Base-by-base conservation (phyloP, 2,113 vertebrate species). In the Trematocara unimaculatum region DNA sequence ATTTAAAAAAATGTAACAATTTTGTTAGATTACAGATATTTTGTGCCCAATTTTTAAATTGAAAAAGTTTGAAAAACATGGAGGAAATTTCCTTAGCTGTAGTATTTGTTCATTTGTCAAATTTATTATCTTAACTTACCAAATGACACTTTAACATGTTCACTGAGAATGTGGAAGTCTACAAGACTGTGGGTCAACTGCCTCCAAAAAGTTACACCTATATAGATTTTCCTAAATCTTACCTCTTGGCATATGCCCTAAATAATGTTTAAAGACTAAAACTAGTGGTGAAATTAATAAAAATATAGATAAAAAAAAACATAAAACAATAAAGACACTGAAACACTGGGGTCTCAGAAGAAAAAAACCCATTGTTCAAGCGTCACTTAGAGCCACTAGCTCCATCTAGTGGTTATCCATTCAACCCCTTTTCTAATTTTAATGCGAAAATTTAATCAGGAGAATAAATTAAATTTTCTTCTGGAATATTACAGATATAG, bases 371-470 rank as follows among this genome's bases (percentile, higher is more conserved):
- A 26, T 10, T 45, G 7, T 15, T 70, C 4, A 70, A 70, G 3
- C 0, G 2, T 29, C 42, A 17, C 14, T 29, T 31, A 3, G 70
- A 31, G 12, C 13, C 17, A 86, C 4, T 79, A 23, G 70, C 84
- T 7, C 91, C 86, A 88, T 81, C 92, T 94, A 35, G 40, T 92
- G 92, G 90, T 15, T 55, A 82, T 20, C 23, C 23, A 74, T 18
- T 29, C 23, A 29, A 47, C 0, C 4, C 20, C 3, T 4, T 74
- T 62, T 33, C 29, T 62, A 33, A 62, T 33, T 62, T 62, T 62
- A 62, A 33, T 62, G 2, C 1, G 6, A 33, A 62, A 47, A 17
- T 0, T 1, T 9, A 7, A 47, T 29, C 33, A 14, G 35, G 7
- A 15, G 11, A 42, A 70, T 8, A 70, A 70, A 70, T 47, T 1